Evolutionary conservation across 2,888 invertebrate genomes (phyloP).

Genomic region (Chrysotoxum bicinctum): DNA sequence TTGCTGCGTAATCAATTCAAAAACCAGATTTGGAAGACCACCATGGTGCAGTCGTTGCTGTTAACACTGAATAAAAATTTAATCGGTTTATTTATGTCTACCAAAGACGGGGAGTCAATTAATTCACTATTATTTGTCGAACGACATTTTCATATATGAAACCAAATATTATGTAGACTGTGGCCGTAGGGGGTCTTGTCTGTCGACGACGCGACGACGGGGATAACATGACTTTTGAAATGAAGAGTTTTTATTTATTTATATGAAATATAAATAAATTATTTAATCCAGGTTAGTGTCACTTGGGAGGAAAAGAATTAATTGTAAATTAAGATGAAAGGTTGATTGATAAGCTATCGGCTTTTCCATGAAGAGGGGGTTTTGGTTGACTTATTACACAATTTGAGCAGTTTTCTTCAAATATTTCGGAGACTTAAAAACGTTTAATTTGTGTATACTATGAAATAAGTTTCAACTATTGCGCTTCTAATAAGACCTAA

Average conservation of each 20-base stretch:
- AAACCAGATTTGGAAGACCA: slow-evolving; percentile 69
- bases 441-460: too few relatives aligned
- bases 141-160: slow-evolving; percentile 13
- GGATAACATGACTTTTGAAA: slow-evolving; percentile 2
- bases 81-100: slow-evolving; percentile 71
- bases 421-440: too few relatives aligned
- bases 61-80: slow-evolving; percentile 71
- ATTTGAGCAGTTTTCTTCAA: too few relatives aligned
- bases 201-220: not conserved
- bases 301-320: not conserved
- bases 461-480: too few relatives aligned
- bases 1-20: slow-evolving; percentile 71
- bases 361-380: too few relatives aligned
- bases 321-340: not conserved
- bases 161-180: not conserved
- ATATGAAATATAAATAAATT: not conserved
- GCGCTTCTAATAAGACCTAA: too few relatives aligned
- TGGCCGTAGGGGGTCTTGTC: slow-evolving; percentile 15
- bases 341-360: too few relatives aligned
- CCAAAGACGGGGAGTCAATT: slow-evolving; percentile 71
- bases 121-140: slow-evolving; percentile 66
- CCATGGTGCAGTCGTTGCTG: slow-evolving; percentile 50
- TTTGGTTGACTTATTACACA: too few relatives aligned
- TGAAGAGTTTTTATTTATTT: slow-evolving; percentile 4
- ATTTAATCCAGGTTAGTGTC: not conserved